phyloP scores from a whole-genome alignment of 2,797 vertebrate genomes.

The Ceyx erithaca region DNA sequence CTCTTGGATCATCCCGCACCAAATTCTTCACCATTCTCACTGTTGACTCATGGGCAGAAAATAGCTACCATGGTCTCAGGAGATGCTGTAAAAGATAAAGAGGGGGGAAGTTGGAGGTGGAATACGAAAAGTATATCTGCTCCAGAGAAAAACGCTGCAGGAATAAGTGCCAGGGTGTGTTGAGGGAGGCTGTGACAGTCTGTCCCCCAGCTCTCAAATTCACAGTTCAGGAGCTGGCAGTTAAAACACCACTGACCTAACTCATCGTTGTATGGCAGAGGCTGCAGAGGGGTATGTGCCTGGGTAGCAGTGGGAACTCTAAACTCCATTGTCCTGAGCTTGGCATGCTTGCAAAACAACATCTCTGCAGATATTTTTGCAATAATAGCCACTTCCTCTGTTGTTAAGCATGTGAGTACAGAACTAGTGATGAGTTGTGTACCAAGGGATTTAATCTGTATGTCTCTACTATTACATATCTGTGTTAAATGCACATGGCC shows the following conservation, averaged over 20 bases:
- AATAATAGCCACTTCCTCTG: not conserved
- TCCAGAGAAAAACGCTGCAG: not conserved
- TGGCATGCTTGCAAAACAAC: not conserved
- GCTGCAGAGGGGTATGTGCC: not conserved
- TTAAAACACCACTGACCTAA: not conserved
- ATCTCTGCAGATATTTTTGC: not conserved
- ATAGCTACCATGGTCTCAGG: not conserved
- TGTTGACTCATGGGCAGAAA: constrained; percentile 7
- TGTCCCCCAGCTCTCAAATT: not conserved
- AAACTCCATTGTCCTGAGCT: not conserved
- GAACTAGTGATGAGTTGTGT: not conserved
- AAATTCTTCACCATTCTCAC: not conserved
- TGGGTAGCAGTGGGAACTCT: not conserved
- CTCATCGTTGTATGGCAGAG: not conserved
- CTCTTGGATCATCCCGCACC: not conserved
- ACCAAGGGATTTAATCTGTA: not conserved
- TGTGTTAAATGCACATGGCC: not conserved
- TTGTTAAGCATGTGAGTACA: not conserved
- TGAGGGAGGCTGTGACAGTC: not conserved
- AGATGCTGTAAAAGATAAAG: not conserved
- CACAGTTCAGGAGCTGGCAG: not conserved
- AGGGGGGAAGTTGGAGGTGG: accelerated
- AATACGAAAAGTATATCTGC: not conserved
- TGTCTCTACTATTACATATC: not conserved
- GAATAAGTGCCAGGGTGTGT: not conserved